A percentile compares a stretch with the other conserved stretches of the same genome.
Conservation (phyloP, 2,797 vertebrate genomes). For the Hippocampus kuda region DNA sequence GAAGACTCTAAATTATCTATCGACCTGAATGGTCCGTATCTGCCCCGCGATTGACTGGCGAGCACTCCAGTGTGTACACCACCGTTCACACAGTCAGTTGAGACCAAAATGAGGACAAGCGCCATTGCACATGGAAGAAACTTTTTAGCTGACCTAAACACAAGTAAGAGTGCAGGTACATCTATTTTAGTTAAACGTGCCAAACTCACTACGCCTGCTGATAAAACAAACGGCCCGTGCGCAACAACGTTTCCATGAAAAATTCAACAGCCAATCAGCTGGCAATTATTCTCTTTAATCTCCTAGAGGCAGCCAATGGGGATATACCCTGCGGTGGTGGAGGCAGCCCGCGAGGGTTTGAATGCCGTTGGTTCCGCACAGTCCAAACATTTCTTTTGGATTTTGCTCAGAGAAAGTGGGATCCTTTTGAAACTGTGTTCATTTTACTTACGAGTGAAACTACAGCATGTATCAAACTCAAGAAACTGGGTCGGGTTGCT, state of each 20-base stretch:
- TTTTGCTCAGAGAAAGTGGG: conserved; percentile 59
- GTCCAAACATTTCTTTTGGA: conserved; percentile 65
- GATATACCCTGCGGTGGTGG: conserved; percentile 56
- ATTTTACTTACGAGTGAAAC: conserved; percentile 38
- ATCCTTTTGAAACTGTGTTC: conserved; percentile 44
- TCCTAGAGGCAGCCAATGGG: conserved; percentile 73
- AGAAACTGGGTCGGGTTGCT: not conserved
- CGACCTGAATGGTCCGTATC: no score
- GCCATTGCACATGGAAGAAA: conserved; percentile 1
- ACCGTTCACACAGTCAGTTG: no score
- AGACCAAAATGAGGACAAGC: not conserved
- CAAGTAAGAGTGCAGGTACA: not conserved
- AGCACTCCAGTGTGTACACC: no score
- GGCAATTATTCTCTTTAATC: conserved; percentile 77
- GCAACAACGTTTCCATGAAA: conserved; percentile 68
- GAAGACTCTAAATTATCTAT: no score
- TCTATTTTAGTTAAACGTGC: conserved; percentile 39
- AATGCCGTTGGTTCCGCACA: conserved; percentile 49
- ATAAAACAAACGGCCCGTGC: conserved; percentile 58
- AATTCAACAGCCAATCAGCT: conserved; percentile 74
- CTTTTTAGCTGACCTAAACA: conserved; percentile 4
- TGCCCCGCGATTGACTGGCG: no score
- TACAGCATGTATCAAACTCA: conserved; percentile 28
- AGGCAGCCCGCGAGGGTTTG: conserved; percentile 52
- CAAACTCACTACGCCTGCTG: conserved; percentile 58